These are phyloP conservation scores for Anisognathus igniventris DNA, from an alignment of 2,797 vertebrate species.

Conservation along the genomic window DNA sequence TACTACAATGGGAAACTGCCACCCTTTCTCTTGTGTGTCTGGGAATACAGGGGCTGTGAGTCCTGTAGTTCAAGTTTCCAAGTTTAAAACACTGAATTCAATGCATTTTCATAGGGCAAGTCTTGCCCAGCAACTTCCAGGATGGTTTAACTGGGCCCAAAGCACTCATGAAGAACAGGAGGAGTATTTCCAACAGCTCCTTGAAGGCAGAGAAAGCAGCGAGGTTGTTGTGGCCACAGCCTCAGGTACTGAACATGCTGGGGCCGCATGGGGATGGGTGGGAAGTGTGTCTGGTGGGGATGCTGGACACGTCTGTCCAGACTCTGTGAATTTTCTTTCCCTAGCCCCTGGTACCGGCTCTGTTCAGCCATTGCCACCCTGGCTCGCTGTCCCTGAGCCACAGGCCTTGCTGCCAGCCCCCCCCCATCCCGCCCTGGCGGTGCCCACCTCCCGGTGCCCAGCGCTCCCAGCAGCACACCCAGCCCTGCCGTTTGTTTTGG, in stretches of 20 bases:
- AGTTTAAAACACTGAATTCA: neutral
- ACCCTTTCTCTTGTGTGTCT: neutral
- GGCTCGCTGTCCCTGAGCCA: rapidly evolving
- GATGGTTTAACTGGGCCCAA: neutral
- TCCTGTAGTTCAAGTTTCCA: neutral
- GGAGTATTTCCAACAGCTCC: neutral
- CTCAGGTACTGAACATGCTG: neutral
- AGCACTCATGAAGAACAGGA: neutral
- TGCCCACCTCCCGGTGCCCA: neutral
- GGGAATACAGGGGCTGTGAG: neutral
- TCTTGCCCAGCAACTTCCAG: neutral
- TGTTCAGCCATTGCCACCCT: neutral
- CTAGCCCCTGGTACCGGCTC: rapidly evolving
- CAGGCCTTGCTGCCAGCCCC: neutral
- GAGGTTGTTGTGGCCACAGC: neutral
- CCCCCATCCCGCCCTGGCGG: rapidly evolving
- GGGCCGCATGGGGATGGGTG: rapidly evolving
- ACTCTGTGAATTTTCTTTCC: neutral
- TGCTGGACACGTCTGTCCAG: rapidly evolving
- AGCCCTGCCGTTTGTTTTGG: neutral
- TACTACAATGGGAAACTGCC: neutral
- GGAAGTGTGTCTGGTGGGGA: neutral
- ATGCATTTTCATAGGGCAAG: neutral
- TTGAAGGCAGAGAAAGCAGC: neutral
- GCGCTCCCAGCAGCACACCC: neutral